Conservation (phyloP, 2,888 invertebrate genomes). For the Hanleya hanleyi region DNA sequence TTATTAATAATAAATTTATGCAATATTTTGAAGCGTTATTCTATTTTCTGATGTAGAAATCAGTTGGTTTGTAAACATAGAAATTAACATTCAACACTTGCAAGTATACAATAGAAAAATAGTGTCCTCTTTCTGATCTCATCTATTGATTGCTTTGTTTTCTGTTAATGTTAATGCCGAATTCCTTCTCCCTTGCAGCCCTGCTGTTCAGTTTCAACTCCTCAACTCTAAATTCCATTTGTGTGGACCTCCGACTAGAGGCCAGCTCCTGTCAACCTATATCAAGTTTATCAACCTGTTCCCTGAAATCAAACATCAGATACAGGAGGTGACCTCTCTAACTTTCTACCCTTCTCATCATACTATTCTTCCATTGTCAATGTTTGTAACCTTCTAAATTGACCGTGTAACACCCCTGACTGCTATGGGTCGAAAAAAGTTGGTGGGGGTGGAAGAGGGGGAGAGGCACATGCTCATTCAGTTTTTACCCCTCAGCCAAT, state of each 20-base stretch:
- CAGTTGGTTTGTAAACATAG: neutral
- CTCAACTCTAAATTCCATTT: constrained; percentile 99
- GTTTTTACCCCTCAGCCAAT: too few relatives aligned
- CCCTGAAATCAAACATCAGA: constrained; percentile 96
- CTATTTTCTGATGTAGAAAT: neutral
- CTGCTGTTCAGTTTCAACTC: constrained; percentile 97
- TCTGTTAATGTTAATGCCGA: too few relatives aligned
- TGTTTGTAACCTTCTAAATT: too few relatives aligned
- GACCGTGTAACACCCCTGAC: too few relatives aligned
- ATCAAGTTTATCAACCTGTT: constrained; percentile 99
- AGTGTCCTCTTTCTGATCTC: neutral
- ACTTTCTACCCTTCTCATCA: too few relatives aligned
- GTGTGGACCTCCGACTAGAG: constrained; percentile 97
- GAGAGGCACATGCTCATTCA: too few relatives aligned
- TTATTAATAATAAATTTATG: too few relatives aligned
- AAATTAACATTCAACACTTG: neutral
- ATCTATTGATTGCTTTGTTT: too few relatives aligned
- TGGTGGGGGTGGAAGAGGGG: too few relatives aligned
- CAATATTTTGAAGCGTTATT: too few relatives aligned
- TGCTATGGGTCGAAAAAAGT: too few relatives aligned
- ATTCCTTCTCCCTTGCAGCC: constrained; percentile 79
- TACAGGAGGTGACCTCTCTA: constrained; percentile 98
- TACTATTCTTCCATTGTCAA: too few relatives aligned
- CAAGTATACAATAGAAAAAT: neutral
- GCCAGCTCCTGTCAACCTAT: constrained; percentile 96